Base-by-base conservation (phyloP, 2,113 vertebrate genomes). In the Ptilonorhynchus violaceus region DNA sequence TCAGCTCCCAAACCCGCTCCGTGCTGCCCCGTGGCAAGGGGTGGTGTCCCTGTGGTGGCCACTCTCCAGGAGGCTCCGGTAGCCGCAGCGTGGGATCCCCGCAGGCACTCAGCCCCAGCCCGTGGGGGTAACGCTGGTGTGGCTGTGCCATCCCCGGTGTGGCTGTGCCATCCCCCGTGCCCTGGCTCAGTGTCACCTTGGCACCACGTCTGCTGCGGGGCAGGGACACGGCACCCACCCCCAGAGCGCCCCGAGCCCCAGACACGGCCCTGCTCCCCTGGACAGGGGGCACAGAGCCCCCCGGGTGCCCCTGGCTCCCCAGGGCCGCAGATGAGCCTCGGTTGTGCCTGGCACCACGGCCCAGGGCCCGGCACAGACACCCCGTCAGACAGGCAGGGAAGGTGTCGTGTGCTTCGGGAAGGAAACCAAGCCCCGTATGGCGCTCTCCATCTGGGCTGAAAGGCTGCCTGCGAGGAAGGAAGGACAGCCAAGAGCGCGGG, bases 41-140 rank as follows among this genome's bases (percentile, higher is more conserved):
- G 7, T 0, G 11, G 44, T 49, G 75, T 10, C 6, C 19, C 7
- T 8, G 58, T 0, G 3, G 17, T 2, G 7, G 62, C 37, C 49
- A 39, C 50, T 15, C 8, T 7, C 0, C 56, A 25, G 63, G 41
- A 24, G 16, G 27, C 47, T 15, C 19, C 1, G 8, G 47, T 19
- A 8, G 53, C 5, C 89, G 7, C 41, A 42, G 68, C 31, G 21
- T 13, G 47, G 25, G 42, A 42, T 42, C 18, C 23, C 23, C 42
- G 17, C 21, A n/a, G 63, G 22, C 21, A 33, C 64, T 64, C 41
- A 25, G 22, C 11, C 42, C 24, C 44, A 67, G 23, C 33, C 31
- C 52, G 0, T 0, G 0, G 4, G 12, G 23, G 18, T 37, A 12
- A 25, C 0, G 2, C 12, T 20, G 24, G 9, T 6, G 33, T 6